Percentiles rank a stretch among this genome's conserved stretches.
Evolutionary conservation across 2,113 vertebrate species (phyloP).

Genomic region (Lagopus leucura): DNA sequence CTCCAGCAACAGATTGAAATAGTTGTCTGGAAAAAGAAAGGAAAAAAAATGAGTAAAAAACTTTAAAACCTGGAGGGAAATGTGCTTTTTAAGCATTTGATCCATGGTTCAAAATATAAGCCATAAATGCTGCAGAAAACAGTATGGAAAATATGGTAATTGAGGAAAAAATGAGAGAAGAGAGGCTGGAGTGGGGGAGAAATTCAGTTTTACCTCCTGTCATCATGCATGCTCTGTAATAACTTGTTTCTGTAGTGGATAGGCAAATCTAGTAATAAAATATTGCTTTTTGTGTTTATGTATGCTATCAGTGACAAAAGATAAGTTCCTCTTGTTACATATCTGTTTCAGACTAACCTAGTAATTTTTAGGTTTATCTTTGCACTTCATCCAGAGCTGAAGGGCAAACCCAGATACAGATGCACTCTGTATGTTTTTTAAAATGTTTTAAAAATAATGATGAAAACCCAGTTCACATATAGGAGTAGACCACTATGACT

Average conservation of each 20-base stretch:
- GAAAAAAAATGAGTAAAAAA: constrained; percentile 24
- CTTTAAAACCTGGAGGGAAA: constrained; percentile 45
- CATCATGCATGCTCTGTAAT: neutral
- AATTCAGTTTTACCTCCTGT: neutral
- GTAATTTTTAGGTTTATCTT: neutral
- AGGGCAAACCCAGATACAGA: neutral
- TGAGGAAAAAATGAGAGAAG: constrained; percentile 24
- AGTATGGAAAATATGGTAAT: constrained; percentile 21
- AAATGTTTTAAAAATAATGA: neutral
- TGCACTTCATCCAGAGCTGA: neutral
- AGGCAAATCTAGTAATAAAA: neutral
- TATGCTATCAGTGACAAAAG: neutral
- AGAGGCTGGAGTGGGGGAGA: neutral
- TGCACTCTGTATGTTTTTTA: neutral
- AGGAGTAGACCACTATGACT: neutral
- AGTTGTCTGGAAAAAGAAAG: constrained; percentile 21
- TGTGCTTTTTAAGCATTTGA: constrained; percentile 12
- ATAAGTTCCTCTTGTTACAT: neutral
- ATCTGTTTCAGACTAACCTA: neutral
- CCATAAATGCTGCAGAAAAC: neutral
- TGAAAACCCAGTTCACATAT: neutral
- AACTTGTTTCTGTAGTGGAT: neutral
- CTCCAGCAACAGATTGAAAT: constrained; percentile 53
- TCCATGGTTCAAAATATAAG: constrained; percentile 21
- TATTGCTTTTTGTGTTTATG: neutral